Percentiles rank a stretch among this genome's conserved stretches.
phyloP scores from a whole-genome alignment of 2,888 invertebrate species.

The Melikaiella ostensackeni region DNA sequence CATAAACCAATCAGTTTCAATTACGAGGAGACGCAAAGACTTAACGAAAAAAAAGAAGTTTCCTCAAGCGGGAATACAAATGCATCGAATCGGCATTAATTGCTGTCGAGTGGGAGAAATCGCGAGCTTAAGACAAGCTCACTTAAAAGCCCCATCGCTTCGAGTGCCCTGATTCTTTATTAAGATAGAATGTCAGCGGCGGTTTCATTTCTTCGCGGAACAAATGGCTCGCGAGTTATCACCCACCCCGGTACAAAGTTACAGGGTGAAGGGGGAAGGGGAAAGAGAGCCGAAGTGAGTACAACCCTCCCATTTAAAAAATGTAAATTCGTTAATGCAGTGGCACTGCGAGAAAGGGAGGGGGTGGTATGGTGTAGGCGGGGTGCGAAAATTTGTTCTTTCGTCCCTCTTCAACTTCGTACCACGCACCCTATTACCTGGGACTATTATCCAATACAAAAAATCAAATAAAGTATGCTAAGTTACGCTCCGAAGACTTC shows the following conservation, averaged over 20 bases:
- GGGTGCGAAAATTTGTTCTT: conserved; percentile 70
- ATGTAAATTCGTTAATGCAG: conserved; percentile 78
- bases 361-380: conserved; percentile 47
- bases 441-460: conserved; percentile 77
- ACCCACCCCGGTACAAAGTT: conserved; percentile 58
- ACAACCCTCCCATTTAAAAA: conserved; percentile 76
- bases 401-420: conserved; percentile 51
- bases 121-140: conserved; percentile 55
- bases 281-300: conserved; percentile 43
- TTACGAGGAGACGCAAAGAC: conserved; percentile 24
- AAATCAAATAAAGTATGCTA: conserved; percentile 77
- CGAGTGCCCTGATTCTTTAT: conserved; percentile 72
- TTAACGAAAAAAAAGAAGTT: neutral
- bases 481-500: conserved; percentile 72
- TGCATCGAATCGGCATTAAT: conserved; percentile 67
- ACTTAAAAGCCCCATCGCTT: conserved; percentile 64
- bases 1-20: conserved; percentile 13
- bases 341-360: conserved; percentile 52
- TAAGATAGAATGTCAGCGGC: conserved; percentile 70
- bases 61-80: conserved; percentile 36
- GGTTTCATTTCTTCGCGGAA: conserved; percentile 74
- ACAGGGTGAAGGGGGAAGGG: conserved; percentile 41
- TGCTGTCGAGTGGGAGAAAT: conserved; percentile 58
- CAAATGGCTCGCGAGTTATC: conserved; percentile 77
- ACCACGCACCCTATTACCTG: conserved; percentile 74